Percentiles rank a stretch among this genome's conserved stretches.
These are phyloP conservation scores for Urocyon cinereoargenteus DNA, from an alignment of 2,797 vertebrate genomes.

Conservation along the genomic window DNA sequence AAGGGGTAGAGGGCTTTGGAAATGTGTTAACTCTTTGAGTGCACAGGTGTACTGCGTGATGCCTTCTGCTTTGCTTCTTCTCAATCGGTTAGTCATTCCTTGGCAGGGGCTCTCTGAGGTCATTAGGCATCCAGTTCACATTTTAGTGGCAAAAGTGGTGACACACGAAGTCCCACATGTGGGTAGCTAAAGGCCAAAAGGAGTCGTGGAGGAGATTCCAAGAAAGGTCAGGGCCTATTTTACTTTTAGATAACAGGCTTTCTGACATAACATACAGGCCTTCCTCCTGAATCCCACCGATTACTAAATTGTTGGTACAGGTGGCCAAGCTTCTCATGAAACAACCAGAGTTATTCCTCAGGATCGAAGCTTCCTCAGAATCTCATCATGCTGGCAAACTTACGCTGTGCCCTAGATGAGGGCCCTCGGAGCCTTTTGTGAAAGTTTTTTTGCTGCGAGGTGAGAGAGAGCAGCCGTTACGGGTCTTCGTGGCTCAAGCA, in stretches of 20 bases:
- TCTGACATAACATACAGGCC: neutral
- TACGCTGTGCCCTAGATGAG: neutral
- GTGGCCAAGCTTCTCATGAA: neutral
- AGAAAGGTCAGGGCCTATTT: constrained; percentile 24
- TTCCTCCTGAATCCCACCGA: rapidly evolving
- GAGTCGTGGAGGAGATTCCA: neutral
- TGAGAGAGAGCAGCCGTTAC: neutral
- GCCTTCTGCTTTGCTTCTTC: neutral
- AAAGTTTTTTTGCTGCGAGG: neutral
- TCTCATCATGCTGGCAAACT: neutral
- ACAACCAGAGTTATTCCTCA: neutral
- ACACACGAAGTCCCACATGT: neutral
- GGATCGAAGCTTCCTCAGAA: neutral
- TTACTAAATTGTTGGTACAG: neutral
- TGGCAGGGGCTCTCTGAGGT: constrained; percentile 42
- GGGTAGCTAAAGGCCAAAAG: neutral
- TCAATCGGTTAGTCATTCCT: constrained; percentile 23
- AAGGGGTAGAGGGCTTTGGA: neutral
- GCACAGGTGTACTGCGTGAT: neutral
- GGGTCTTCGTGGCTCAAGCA: neutral
- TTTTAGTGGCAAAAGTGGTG: constrained; percentile 45
- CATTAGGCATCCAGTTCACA: constrained; percentile 58
- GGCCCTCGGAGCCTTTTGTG: neutral
- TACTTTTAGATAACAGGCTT: neutral
- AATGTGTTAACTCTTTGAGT: constrained; percentile 67